Base-by-base conservation (phyloP, 2,797 vertebrate genomes). In the Chrosomus eos region DNA sequence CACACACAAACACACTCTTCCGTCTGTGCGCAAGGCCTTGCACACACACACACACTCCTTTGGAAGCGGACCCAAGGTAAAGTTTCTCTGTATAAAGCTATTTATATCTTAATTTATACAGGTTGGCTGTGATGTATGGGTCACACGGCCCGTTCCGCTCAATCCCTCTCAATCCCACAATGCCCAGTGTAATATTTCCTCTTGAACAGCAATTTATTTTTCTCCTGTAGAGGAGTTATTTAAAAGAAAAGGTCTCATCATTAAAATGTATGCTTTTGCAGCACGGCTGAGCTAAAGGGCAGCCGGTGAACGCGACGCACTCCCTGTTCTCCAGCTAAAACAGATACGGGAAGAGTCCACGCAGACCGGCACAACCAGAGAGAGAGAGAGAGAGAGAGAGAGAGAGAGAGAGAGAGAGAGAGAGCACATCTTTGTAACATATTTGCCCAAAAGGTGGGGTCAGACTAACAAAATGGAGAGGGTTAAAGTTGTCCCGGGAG, bases 201-300 rank as follows among this genome's bases (percentile, higher is more conserved):
- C 97, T 98, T 97, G 96, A 98, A 97, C 96, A 97, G 96, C 94
- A 93, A 95, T 95, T 94, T 95, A 94, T 95, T 93, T 93, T 88
- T 76, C 88, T 89, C 89, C 90, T 90, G 90, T 89, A 89, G 88
- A 88, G 74, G 90, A 82, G 91, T 93, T 91, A 93, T 91, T 91
- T 91, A 90, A 91, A 96, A 96, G 94, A 93, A 96, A 97, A 96
- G 95, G 97, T 97, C 97, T 96, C 92, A 95, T 98, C 97, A 99
- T 98, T 97, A 98, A 98, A 98, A 97, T 97, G 96, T 96, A 96
- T 95, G 95, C 95, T 96, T 95, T 96, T 96, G 95, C 95, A 91
- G 94, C 94, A 95, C 94, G 85, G 93, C 90, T 92, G 87, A 84
- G 93, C 93, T 94, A 97, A 97, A 96, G 96, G 96, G 95, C 96